Evolutionary conservation across 2,797 vertebrate genomes (phyloP).

Genomic region (Crocidura indochinensis): DNA sequence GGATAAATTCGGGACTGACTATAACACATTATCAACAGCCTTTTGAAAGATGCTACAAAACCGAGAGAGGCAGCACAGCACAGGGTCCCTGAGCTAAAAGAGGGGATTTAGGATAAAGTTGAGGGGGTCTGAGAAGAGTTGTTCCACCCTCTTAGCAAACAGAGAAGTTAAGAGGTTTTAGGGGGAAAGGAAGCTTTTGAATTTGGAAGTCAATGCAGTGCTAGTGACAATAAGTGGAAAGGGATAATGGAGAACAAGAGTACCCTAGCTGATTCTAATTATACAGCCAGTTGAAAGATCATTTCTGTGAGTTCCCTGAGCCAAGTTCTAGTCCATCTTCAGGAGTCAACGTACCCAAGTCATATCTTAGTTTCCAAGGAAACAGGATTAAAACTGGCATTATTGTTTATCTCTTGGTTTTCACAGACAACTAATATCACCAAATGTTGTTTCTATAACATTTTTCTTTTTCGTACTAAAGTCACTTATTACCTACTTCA

Average conservation of each 20-base stretch:
- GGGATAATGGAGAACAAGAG: too few species aligned
- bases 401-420: conserved; percentile 19
- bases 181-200: neutral
- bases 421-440: neutral
- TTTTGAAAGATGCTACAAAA: conserved; percentile 23
- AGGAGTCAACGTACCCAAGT: neutral
- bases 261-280: neutral
- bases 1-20: conserved; percentile 27
- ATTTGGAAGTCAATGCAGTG: neutral
- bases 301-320: neutral
- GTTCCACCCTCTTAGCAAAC: neutral
- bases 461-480: too few species aligned
- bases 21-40: neutral
- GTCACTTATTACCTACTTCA: too few species aligned
- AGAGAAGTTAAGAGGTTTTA: neutral
- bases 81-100: neutral
- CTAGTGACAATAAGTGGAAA: neutral
- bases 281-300: neutral
- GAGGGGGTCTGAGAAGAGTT: neutral
- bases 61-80: neutral
- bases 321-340: neutral
- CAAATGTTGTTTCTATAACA: too few species aligned
- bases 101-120: neutral
- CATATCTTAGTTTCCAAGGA: neutral
- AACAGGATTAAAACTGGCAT: conserved; percentile 30